These are phyloP conservation scores for Amblyteles armatorius DNA, from an alignment of 2,888 invertebrate genomes.

Conservation along the genomic window DNA sequence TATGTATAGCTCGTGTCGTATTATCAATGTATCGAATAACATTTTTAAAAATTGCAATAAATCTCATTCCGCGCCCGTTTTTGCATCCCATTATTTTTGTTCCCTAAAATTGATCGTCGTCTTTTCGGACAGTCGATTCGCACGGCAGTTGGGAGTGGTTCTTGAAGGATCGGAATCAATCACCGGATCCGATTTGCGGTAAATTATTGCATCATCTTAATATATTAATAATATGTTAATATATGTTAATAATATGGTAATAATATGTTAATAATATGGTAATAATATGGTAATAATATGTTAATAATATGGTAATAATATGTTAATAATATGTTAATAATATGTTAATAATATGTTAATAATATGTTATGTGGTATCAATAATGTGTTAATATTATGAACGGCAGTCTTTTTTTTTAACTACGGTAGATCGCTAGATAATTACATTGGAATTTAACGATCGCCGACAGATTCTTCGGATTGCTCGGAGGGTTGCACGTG, in stretches of 20 bases:
- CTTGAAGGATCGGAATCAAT: slow-evolving; percentile 62
- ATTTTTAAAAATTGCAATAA: not conserved
- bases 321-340: no score
- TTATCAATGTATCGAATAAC: not conserved
- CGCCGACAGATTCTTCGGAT: slow-evolving; percentile 71
- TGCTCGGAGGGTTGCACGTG: slow-evolving; percentile 75
- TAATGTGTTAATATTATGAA: no score
- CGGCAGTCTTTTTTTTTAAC: not conserved
- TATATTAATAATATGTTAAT: no score
- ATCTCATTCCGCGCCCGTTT: not conserved
- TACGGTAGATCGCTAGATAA: not conserved
- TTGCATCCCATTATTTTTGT: not conserved
- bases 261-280: no score
- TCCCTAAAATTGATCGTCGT: not conserved
- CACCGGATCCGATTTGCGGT: slow-evolving; percentile 72
- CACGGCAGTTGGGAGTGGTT: slow-evolving; percentile 78
- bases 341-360: no score
- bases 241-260: no score
- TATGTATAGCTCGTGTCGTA: not conserved
- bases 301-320: no score
- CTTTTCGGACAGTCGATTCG: slow-evolving; percentile 75
- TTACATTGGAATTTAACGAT: slow-evolving; percentile 20
- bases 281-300: no score
- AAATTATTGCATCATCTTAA: not conserved
- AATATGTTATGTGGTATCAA: no score